phyloP scores from a whole-genome alignment of 2,888 invertebrate species.

The Phorcus lineatus region DNA sequence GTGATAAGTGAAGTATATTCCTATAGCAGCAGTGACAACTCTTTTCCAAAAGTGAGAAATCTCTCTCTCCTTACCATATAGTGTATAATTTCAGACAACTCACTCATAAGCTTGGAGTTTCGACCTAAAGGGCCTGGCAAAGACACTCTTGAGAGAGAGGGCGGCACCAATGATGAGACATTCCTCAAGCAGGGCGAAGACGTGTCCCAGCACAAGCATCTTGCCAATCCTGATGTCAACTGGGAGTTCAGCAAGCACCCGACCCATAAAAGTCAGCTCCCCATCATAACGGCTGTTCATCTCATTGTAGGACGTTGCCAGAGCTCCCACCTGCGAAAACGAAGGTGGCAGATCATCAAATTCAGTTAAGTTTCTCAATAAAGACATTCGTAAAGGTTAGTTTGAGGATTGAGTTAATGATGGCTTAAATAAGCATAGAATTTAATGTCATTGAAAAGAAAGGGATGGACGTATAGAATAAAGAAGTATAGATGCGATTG shows the following conservation, averaged over 20 bases:
- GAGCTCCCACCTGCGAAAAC: conserved; percentile 84
- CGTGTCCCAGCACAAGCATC: conserved; percentile 89
- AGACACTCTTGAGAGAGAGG: conserved; percentile 87
- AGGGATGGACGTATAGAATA: no score
- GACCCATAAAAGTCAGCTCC: conserved; percentile 90
- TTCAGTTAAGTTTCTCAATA: no score
- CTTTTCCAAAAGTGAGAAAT: no score
- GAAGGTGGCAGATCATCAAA: neutral
- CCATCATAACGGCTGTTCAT: conserved; percentile 82
- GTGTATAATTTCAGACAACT: conserved; percentile 27
- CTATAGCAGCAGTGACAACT: no score
- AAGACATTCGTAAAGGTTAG: neutral
- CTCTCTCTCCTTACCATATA: no score
- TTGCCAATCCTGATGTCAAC: conserved; percentile 88
- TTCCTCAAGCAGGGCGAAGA: conserved; percentile 90
- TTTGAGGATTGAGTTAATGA: neutral
- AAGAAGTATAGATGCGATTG: no score
- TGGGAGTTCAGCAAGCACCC: conserved; percentile 88
- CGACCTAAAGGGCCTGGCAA: conserved; percentile 84
- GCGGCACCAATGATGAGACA: conserved; percentile 90
- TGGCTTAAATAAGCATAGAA: no score
- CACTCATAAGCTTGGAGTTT: conserved; percentile 78
- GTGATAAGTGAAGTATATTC: no score
- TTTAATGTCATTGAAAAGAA: no score
- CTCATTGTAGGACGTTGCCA: conserved; percentile 81